phyloP scores from a whole-genome alignment of 1,140 invertebrate species.

The Saccostrea glomerata region DNA sequence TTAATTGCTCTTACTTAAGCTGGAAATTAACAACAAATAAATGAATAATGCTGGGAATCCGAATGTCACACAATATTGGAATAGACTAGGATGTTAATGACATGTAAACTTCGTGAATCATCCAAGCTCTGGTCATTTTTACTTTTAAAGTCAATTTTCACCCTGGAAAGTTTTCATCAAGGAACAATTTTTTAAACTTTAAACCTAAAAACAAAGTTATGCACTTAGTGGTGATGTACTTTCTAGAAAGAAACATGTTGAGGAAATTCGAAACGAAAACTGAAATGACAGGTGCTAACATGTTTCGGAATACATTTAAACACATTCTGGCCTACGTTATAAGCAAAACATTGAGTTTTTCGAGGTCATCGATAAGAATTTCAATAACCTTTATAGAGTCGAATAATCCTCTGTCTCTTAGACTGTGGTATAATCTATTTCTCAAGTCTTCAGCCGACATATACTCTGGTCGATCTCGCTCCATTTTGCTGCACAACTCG shows the following conservation, averaged over 20 bases:
- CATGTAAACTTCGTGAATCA: too few species aligned
- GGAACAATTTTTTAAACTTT: too few species aligned
- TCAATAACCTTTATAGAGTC: conserved; percentile 71
- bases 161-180: too few species aligned
- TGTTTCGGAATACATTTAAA: background rate
- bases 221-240: too few species aligned
- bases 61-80: too few species aligned
- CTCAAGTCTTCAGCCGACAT: conserved; percentile 71
- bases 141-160: too few species aligned
- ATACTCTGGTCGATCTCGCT: conserved; percentile 66
- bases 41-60: too few species aligned
- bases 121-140: too few species aligned
- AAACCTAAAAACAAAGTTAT: too few species aligned
- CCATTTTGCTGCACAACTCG: conserved; percentile 55
- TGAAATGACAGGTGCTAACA: background rate
- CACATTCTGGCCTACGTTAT: background rate
- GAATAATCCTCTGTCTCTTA: conserved; percentile 71
- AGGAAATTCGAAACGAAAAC: background rate
- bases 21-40: too few species aligned
- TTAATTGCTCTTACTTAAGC: too few species aligned
- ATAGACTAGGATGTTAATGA: too few species aligned
- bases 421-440: conserved; percentile 71
- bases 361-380: background rate
- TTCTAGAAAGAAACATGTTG: background rate
- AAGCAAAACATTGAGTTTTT: background rate